Evolutionary conservation across 2,113 vertebrate species (phyloP).

Genomic region (Daphoenositta chrysoptera): DNA sequence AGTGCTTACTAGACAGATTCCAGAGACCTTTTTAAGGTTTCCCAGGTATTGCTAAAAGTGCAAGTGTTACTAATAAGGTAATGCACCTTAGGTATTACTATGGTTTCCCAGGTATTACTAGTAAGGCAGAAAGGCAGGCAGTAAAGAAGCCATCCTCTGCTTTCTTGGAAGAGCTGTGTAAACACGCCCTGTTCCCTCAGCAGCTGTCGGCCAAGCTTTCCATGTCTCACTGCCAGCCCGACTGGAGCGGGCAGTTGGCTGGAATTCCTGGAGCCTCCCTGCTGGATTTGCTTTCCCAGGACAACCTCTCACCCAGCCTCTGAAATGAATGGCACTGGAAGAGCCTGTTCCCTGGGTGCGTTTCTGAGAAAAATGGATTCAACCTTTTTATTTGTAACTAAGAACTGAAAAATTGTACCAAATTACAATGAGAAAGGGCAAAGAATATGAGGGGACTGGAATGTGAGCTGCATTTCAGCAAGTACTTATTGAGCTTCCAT

Average conservation of each 20-base stretch:
- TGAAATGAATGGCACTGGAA: neutral
- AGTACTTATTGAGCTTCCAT: neutral
- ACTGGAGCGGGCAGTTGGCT: neutral
- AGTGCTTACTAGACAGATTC: neutral
- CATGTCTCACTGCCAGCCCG: neutral
- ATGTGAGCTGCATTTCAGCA: neutral
- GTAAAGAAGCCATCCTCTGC: neutral
- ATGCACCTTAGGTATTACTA: neutral
- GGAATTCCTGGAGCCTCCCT: neutral
- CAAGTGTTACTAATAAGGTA: neutral
- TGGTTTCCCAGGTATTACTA: neutral
- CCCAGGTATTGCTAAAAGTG: neutral
- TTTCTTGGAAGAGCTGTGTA: neutral
- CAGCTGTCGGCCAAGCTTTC: neutral
- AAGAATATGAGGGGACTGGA: neutral
- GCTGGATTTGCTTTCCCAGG: neutral
- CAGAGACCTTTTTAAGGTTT: neutral
- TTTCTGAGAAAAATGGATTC: neutral
- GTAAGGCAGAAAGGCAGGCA: neutral
- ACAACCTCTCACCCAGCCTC: neutral
- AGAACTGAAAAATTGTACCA: neutral
- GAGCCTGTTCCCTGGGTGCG: rapidly evolving
- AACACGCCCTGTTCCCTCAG: neutral
- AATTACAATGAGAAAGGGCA: neutral
- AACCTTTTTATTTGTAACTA: neutral